Evolutionary conservation across 2,113 vertebrate species (phyloP).

Genomic region (Myocastor coypus): DNA sequence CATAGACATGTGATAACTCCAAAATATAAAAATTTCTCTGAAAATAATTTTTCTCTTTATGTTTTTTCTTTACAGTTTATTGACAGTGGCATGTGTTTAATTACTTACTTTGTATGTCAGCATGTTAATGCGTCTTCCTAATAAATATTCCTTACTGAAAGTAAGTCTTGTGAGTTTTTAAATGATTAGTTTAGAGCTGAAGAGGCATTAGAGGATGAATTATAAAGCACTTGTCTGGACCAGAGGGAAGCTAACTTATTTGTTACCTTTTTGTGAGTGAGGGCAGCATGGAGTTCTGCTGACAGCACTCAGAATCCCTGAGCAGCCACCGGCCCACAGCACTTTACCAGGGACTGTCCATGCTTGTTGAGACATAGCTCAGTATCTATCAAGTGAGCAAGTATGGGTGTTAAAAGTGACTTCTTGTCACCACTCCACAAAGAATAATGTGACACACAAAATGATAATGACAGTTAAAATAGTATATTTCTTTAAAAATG

Average conservation of each 20-base stretch:
- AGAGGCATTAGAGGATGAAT: background rate
- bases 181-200: background rate
- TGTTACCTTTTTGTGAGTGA: background rate
- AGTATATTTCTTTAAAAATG: background rate
- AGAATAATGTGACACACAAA: background rate
- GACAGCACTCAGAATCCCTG: background rate
- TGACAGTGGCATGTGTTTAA: background rate
- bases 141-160: slow-evolving; percentile 77
- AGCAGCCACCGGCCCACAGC: background rate
- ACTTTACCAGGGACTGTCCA: too few species aligned
- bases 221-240: background rate
- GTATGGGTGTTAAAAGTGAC: background rate
- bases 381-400: background rate
- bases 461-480: slow-evolving; percentile 36
- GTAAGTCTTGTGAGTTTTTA: slow-evolving; percentile 25
- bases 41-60: slow-evolving; percentile 68
- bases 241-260: background rate
- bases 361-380: background rate
- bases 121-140: slow-evolving; percentile 65
- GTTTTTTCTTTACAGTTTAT: slow-evolving; percentile 35
- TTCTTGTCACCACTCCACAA: background rate
- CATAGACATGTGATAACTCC: background rate
- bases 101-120: slow-evolving; percentile 68
- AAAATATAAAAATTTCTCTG: slow-evolving; percentile 58
- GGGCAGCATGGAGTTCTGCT: background rate